Conservation (phyloP, 2,113 vertebrate species). For the Leptocoma aspasia region DNA sequence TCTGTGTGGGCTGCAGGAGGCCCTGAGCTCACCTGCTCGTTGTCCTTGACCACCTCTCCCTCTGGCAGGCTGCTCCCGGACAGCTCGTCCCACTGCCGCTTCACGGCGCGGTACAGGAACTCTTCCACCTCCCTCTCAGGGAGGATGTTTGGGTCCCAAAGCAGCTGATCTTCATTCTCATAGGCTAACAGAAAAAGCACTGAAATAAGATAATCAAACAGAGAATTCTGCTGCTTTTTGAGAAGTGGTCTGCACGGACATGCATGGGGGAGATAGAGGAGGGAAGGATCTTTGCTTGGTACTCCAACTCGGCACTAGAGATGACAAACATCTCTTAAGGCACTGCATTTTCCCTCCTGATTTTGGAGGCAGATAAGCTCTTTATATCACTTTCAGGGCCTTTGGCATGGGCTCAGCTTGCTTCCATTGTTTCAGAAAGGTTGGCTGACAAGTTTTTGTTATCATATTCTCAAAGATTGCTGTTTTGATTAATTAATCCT, state of each 20-base stretch:
- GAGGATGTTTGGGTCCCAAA: conserved; percentile 88
- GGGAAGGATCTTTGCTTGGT: background rate
- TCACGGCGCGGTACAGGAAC: conserved; percentile 83
- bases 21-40: conserved; percentile 81
- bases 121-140: conserved; percentile 84
- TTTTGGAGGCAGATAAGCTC: background rate
- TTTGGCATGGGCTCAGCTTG: background rate
- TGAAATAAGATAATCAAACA: background rate
- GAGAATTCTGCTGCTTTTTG: background rate
- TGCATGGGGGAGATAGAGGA: background rate
- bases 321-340: background rate
- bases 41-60: conserved; percentile 81
- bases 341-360: background rate
- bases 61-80: conserved; percentile 54
- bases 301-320: background rate
- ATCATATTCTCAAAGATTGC: background rate
- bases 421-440: background rate
- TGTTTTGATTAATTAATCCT: background rate
- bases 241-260: background rate
- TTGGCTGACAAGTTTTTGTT: background rate
- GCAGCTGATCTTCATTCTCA: conserved; percentile 88
- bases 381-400: background rate
- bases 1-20: background rate
- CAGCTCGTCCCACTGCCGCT: conserved; percentile 70
- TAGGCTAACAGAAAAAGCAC: conserved; percentile 72